Evolutionary conservation across 2,113 vertebrate species (phyloP), one percentile per base, ranked within the genome.

Genomic region (Lepisosteus osseus): DNA sequence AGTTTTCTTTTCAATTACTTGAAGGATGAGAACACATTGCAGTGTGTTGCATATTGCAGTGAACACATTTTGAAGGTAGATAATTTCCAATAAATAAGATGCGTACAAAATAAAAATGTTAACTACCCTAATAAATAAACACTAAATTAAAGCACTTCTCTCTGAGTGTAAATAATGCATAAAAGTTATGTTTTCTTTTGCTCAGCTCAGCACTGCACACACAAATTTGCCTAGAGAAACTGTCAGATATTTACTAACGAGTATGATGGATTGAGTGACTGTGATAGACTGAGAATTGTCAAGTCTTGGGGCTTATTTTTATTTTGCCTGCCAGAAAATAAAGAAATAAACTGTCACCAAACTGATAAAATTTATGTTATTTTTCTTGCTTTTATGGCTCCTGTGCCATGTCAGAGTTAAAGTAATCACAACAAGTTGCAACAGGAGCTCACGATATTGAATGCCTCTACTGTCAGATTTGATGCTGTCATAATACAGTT

Each of bases 81-180:
- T 79, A 59, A 76, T 80, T 76, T 67, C 69, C 77, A 77, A 77
- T 80, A 69, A 61, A 13, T 61, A 61, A 54, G 59, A 67, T 64
- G 54, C 44, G 71, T 41, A 62, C 59, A 17, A 42, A 43, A 63
- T 65, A 40, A 65, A 68, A 63, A 62, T 71, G 51, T 65, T 68
- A 73, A 65, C 47, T 62, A 54, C 12, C 57, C 57, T n/a, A n/a
- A 59, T 59, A 59, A 59, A 59, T 59, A 59, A 11, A 59, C 14
- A 13, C 9, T 13, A 59, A 13, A 11, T 59, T 59, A 6, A 59
- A 59, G 14, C 3, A 41, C 62, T 65, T 72, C 47, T 61, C 66
- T 72, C 55, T 68, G 51, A 40, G 61, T n/a, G 72, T 77, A 74
- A 72, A 73, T 77, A 73, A 76, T 75, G 65, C 71, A 59, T 5